These are phyloP conservation scores for Equus przewalskii DNA, from an alignment of 2,113 vertebrate species.

Conservation along the genomic window DNA sequence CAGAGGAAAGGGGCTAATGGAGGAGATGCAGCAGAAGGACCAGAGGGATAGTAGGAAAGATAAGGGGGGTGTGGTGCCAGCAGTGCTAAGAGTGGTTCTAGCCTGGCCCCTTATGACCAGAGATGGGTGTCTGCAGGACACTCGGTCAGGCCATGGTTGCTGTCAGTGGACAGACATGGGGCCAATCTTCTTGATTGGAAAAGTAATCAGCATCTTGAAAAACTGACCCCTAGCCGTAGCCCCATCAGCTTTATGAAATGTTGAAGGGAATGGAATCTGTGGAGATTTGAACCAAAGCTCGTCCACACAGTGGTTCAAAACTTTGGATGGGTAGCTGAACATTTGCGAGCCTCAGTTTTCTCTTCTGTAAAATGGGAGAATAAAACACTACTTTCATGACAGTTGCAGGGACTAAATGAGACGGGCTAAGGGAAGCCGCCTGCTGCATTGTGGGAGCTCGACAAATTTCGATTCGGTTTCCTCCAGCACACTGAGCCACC, in stretches of 20 bases:
- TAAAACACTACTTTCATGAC: neutral
- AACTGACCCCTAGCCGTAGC: neutral
- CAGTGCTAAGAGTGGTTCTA: neutral
- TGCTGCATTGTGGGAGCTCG: neutral
- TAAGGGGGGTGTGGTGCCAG: fast-evolving
- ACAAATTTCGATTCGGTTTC: neutral
- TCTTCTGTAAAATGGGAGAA: neutral
- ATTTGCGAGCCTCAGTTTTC: neutral
- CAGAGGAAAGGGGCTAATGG: neutral
- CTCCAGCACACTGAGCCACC: neutral
- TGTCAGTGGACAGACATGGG: fast-evolving
- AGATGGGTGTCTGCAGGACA: fast-evolving
- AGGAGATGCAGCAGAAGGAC: neutral
- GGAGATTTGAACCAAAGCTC: neutral
- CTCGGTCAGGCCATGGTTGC: neutral
- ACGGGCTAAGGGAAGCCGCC: neutral
- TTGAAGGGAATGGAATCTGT: neutral
- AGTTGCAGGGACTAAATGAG: neutral
- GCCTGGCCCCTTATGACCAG: neutral
- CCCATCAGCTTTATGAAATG: neutral
- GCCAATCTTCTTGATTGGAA: neutral
- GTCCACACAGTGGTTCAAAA: neutral
- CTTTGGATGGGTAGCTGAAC: neutral
- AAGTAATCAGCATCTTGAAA: neutral
- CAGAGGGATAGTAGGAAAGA: neutral